These are phyloP conservation scores for Nephotettix cincticeps DNA, from an alignment of 1,140 invertebrate genomes.

Conservation along the genomic window DNA sequence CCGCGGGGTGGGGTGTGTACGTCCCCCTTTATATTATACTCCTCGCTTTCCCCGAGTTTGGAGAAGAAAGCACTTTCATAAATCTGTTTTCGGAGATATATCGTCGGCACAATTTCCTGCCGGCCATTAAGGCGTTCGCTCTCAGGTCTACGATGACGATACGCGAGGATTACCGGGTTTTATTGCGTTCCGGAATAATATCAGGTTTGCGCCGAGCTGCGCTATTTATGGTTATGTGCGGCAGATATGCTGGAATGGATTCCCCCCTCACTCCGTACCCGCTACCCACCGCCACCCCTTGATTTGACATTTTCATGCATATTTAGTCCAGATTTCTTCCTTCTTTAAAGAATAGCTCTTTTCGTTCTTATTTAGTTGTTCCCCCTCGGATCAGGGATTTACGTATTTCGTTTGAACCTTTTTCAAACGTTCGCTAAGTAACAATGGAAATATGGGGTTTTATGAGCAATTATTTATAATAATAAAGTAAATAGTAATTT, in stretches of 20 bases:
- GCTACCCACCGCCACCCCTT: conserved; percentile 1
- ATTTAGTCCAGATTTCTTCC: conserved; percentile 17
- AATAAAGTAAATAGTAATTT: too few species aligned
- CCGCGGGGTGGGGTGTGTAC: neutral
- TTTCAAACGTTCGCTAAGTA: too few species aligned
- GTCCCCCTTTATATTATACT: conserved; percentile 1
- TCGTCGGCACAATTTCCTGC: conserved; percentile 5
- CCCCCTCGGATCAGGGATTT: neutral
- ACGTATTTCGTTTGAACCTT: conserved; percentile 1
- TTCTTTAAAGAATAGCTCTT: conserved; percentile 4
- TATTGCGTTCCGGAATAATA: conserved; percentile 12
- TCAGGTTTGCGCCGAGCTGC: neutral
- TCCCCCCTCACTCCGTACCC: neutral
- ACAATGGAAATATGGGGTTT: too few species aligned
- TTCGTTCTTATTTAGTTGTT: neutral
- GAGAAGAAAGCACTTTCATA: conserved; percentile 21
- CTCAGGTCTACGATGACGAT: conserved; percentile 9
- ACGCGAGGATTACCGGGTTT: conserved; percentile 7
- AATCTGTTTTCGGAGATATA: conserved; percentile 13
- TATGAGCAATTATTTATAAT: too few species aligned
- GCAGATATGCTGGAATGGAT: conserved; percentile 13
- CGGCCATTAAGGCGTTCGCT: conserved; percentile 5
- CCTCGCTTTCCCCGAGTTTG: conserved; percentile 1
- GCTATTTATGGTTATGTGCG: conserved; percentile 18
- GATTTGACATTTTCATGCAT: conserved; percentile 21